Percentiles rank a stretch among this genome's conserved stretches.
Conservation (phyloP, 2,888 invertebrate genomes). For the Sesamia inferens region DNA sequence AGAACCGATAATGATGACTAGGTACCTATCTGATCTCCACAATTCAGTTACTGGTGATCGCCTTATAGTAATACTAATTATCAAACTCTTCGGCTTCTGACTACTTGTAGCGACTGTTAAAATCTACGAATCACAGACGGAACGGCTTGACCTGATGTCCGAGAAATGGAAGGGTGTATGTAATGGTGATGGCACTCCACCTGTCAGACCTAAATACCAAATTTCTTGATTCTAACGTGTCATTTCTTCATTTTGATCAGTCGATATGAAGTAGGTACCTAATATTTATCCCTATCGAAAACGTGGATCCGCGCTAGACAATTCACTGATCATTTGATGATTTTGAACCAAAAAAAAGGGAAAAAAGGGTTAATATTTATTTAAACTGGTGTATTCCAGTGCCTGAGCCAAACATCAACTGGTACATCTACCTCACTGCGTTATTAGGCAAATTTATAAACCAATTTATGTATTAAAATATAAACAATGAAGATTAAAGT, state of each 20-base stretch:
- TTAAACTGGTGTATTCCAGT: neutral
- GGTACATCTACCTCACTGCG: slow-evolving; percentile 25
- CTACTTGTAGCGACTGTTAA: neutral
- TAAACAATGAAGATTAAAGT: slow-evolving; percentile 35
- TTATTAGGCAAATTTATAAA: slow-evolving; percentile 46
- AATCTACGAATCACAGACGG: neutral
- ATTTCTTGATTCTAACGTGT: no score
- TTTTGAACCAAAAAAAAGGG: no score
- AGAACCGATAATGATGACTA: neutral
- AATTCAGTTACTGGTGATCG: neutral
- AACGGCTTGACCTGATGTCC: neutral
- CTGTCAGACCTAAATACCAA: no score
- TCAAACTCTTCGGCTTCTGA: no score
- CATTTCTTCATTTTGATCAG: no score
- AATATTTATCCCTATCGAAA: no score
- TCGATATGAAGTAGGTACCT: no score
- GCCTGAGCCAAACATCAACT: slow-evolving; percentile 1
- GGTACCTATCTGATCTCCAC: neutral
- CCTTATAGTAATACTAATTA: neutral
- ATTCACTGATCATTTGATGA: no score
- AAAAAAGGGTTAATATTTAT: no score
- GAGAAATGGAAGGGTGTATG: neutral
- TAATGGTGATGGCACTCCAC: no score
- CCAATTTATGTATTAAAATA: slow-evolving; percentile 49
- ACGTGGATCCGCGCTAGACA: no score